Conservation (phyloP, 2,113 vertebrate species). For the Galbula dea region DNA sequence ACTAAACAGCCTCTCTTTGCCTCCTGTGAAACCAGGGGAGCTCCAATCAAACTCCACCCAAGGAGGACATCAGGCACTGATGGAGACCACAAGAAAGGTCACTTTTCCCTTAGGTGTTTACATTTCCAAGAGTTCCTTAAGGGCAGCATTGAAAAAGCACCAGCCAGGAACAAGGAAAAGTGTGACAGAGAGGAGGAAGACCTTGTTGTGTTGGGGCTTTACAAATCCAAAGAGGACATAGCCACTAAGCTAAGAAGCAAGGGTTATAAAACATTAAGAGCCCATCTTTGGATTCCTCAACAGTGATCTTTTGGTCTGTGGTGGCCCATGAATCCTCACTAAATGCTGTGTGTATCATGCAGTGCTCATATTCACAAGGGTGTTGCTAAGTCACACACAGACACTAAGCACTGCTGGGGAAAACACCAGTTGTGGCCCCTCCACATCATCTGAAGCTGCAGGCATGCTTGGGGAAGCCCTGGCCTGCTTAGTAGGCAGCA, state of each 20-base stretch:
- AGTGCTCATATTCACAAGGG: not conserved
- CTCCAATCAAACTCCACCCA: not conserved
- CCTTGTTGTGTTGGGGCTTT: not conserved
- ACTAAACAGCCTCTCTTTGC: not conserved
- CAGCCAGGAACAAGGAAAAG: not conserved
- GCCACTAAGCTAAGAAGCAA: not conserved
- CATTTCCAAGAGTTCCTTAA: not conserved
- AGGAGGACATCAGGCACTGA: not conserved
- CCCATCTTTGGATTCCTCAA: not conserved
- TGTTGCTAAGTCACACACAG: not conserved
- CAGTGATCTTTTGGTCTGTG: not conserved
- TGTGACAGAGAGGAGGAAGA: not conserved
- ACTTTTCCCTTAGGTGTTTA: not conserved
- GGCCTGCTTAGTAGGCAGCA: not conserved
- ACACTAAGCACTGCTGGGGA: not conserved
- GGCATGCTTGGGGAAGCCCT: not conserved
- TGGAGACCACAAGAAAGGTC: not conserved
- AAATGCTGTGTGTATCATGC: not conserved
- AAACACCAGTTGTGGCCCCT: not conserved
- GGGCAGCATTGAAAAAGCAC: not conserved
- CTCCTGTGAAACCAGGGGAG: not conserved
- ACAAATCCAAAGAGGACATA: not conserved
- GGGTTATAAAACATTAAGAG: not conserved
- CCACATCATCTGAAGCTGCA: not conserved
- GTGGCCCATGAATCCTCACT: not conserved